These are phyloP conservation scores for Tringa solitaria DNA, from an alignment of 2,113 vertebrate genomes.

Conservation along the genomic window DNA sequence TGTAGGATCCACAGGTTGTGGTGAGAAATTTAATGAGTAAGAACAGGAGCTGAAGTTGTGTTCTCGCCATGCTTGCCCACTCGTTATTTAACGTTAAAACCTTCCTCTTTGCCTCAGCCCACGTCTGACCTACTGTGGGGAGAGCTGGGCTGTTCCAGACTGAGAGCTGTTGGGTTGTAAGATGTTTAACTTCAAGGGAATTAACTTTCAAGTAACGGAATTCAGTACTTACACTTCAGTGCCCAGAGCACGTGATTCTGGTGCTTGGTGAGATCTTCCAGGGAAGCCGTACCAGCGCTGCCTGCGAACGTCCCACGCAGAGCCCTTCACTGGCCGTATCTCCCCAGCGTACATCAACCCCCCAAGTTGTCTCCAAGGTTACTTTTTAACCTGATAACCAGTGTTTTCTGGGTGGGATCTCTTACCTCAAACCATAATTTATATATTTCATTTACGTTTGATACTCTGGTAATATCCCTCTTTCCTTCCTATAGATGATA, in stretches of 20 bases:
- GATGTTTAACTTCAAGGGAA: background rate
- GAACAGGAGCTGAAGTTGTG: background rate
- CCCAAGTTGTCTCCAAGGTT: background rate
- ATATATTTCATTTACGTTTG: background rate
- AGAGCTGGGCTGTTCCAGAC: background rate
- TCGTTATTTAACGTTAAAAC: background rate
- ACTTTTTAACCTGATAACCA: background rate
- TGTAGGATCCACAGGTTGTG: background rate
- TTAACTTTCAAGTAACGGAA: background rate
- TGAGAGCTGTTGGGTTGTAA: background rate
- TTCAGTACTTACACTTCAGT: background rate
- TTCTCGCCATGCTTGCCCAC: fast-evolving
- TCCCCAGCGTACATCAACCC: background rate
- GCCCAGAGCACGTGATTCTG: background rate
- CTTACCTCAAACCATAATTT: background rate
- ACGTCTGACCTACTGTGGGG: background rate
- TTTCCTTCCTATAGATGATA: background rate
- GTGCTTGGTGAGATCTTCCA: background rate
- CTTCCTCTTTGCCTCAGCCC: background rate
- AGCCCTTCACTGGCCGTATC: background rate
- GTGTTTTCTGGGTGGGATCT: background rate
- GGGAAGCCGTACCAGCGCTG: background rate
- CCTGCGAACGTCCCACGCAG: background rate
- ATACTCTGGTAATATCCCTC: background rate
- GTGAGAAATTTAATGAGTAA: background rate